Conservation (phyloP, 2,797 vertebrate species). For the Merluccius polli region DNA sequence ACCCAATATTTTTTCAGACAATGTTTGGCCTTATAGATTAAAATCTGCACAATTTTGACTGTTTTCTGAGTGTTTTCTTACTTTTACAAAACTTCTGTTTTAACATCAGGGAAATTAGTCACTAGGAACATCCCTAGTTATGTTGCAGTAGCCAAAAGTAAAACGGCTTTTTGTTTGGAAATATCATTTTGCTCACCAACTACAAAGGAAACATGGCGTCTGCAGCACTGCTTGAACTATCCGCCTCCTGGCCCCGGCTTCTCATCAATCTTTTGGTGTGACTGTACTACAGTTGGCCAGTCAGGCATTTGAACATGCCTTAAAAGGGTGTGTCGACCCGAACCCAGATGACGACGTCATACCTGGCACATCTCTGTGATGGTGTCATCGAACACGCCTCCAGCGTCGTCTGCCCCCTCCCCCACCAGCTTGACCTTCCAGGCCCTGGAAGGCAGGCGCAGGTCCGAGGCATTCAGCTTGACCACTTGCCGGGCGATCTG, state of each 20-base stretch:
- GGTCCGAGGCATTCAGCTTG: slow-evolving; percentile 77
- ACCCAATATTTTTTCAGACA: no score
- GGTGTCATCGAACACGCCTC: slow-evolving; percentile 80
- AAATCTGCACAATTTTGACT: no score
- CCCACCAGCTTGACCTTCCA: slow-evolving; percentile 84
- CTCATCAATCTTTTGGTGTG: background rate
- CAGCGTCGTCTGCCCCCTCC: slow-evolving; percentile 78
- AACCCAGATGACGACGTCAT: background rate
- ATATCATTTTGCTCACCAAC: no score
- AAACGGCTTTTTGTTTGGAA: background rate
- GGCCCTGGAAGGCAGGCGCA: slow-evolving; percentile 77
- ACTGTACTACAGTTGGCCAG: background rate
- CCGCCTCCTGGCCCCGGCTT: background rate
- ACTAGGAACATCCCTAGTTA: no score
- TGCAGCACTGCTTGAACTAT: background rate
- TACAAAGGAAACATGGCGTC: background rate
- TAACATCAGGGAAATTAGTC: no score
- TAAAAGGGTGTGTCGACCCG: background rate
- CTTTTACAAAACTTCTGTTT: no score
- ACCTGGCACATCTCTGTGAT: slow-evolving; percentile 85
- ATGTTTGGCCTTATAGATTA: no score
- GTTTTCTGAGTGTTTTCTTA: no score
- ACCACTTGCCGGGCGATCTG: slow-evolving; percentile 84
- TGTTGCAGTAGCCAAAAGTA: background rate
- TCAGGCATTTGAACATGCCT: background rate